Conservation (phyloP, 37 sponge, comb jelly and placozoan species). For the Tethya wilhelma region DNA sequence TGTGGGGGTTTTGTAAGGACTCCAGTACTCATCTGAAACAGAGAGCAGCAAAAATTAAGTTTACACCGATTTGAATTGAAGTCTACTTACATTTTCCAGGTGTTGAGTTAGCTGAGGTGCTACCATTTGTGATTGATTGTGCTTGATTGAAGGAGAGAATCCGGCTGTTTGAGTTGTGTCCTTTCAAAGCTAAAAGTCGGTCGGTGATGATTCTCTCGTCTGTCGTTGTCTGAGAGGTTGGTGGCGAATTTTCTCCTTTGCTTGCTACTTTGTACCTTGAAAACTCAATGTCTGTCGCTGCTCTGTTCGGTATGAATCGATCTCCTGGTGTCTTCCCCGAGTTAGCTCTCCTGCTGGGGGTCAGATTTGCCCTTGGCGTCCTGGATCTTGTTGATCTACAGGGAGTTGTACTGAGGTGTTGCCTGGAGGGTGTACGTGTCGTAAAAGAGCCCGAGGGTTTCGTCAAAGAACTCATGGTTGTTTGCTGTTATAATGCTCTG, state of each 20-base stretch:
- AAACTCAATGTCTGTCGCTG: constrained; percentile 41
- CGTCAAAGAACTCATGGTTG: background rate
- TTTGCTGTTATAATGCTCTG: background rate
- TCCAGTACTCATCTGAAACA: constrained; percentile 42
- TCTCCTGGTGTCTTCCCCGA: constrained; percentile 40
- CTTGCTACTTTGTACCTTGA: constrained; percentile 37
- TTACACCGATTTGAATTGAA: background rate
- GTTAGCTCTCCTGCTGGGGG: background rate
- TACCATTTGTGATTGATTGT: background rate
- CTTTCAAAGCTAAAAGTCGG: constrained; percentile 24
- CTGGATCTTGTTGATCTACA: background rate
- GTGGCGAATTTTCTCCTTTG: background rate
- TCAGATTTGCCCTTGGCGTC: background rate
- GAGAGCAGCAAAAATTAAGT: background rate
- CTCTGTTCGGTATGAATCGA: constrained; percentile 78
- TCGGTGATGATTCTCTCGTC: background rate
- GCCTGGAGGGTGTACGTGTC: background rate
- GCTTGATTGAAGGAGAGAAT: constrained; percentile 36
- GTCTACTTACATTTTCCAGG: constrained; percentile 10
- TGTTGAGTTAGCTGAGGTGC: background rate
- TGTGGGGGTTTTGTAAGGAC: background rate
- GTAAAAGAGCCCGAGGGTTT: background rate
- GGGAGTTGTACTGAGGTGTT: background rate
- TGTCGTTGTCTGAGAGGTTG: background rate
- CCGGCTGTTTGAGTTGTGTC: constrained; percentile 28